Evolutionary conservation across 2,888 invertebrate genomes (phyloP), one percentile per base, ranked within the genome.

Genomic region (Cheilosia scutellata): DNA sequence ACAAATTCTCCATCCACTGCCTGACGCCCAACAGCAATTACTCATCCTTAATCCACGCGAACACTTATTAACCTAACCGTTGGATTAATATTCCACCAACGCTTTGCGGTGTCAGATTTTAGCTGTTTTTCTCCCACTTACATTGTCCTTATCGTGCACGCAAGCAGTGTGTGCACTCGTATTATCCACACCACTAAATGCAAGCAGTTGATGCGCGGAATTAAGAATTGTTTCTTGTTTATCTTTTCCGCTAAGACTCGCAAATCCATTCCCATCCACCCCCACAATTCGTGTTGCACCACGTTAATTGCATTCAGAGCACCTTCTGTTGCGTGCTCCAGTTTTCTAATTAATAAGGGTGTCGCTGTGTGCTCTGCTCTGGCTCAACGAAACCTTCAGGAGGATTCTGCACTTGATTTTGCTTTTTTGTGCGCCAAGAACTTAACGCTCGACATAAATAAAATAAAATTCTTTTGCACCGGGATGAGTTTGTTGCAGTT

Each of bases 291-390:
- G 44, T 49, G 44, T 47, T n/a, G 16, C 72, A 49, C 63, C 51
- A 55, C 44, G 47, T 47, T 62, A 68, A 80, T 75, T 68, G 68
- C 80, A 68, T 74, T 66, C 44, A 9, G 37, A 55, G 62, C 65
- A 80, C 60, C 74, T 68, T 80, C 74, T 74, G 74, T 68, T 80
- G 80, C 74, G 80, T 80, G 80, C 44, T 66, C 58, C 60, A 79
- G 66, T 66, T 79, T 79, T 72, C 44, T 74, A 74, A 80, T 80
- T 80, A 80, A 80, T 80, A 75, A 79, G 53, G 62, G 62, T 62
- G 62, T 37, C 5, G 44, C 44, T 44, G n/a, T 42, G 37, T 20
- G 47, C 40, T 16, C 31, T 20, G 47, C 40, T 16, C 31, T 70
- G 20, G 20, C 47, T 55, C 37, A 51, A 13, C n/a, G 33, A 16